These are phyloP conservation scores for Troglohyphantes excavatus DNA, from an alignment of 2,888 invertebrate species.

Conservation along the genomic window DNA sequence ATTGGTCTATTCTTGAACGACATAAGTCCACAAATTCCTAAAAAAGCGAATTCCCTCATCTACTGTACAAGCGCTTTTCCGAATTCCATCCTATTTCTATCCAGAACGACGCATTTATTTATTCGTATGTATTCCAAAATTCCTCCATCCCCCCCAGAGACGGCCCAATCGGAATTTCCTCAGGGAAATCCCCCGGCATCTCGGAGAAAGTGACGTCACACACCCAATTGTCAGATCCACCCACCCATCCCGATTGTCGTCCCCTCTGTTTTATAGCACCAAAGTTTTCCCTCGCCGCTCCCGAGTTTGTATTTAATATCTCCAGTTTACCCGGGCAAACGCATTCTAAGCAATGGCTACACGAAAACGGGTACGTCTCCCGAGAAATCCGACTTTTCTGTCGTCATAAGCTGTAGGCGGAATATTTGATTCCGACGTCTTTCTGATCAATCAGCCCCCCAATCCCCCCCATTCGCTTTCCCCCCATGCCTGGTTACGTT, in stretches of 20 bases:
- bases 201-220: conserved; percentile 53
- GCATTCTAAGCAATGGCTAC: conserved; percentile 54
- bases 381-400: conserved; percentile 55
- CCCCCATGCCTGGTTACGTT: conserved; percentile 44
- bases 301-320: conserved; percentile 63
- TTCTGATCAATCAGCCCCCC: not conserved
- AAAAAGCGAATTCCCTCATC: no score
- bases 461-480: not conserved
- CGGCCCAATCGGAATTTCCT: conserved; percentile 54
- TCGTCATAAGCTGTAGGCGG: conserved; percentile 59
- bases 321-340: conserved; percentile 46
- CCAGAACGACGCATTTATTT: conserved; percentile 43
- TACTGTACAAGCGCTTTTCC: not conserved
- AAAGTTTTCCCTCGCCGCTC: conserved; percentile 32
- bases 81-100: not conserved
- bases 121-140: conserved; percentile 26
- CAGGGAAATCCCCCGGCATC: conserved; percentile 50
- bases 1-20: no score
- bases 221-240: conserved; percentile 52
- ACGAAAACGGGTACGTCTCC: conserved; percentile 13
- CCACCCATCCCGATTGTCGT: conserved; percentile 34
- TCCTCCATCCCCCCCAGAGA: conserved; percentile 17
- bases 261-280: conserved; percentile 54
- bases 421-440: conserved; percentile 65
- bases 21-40: no score